These are phyloP conservation scores for Bovichtus diacanthus DNA, from an alignment of 2,797 vertebrate species.

Conservation along the genomic window DNA sequence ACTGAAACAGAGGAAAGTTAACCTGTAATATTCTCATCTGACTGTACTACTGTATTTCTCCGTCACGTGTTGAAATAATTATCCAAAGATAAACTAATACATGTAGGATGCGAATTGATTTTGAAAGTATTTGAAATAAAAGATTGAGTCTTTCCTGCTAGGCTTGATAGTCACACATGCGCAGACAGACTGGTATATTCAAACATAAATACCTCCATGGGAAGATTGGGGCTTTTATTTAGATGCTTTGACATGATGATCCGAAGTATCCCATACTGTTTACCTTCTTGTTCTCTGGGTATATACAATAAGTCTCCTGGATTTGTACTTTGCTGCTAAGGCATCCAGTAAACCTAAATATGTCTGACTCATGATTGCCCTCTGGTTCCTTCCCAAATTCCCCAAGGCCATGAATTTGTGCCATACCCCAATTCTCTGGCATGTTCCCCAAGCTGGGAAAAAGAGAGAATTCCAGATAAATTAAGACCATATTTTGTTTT, in stretches of 20 bases:
- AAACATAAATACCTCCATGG: background rate
- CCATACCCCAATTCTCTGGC: conserved; percentile 68
- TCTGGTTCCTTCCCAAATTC: conserved; percentile 68
- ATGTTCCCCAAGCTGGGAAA: conserved; percentile 63
- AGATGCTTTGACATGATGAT: background rate
- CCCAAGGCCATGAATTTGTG: conserved; percentile 55
- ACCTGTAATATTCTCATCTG: conserved; percentile 5
- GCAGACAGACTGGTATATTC: background rate
- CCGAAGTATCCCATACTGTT: background rate
- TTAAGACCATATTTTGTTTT: conserved; percentile 76
- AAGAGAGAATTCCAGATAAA: conserved; percentile 77
- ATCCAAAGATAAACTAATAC: conserved; percentile 7
- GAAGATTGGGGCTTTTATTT: background rate
- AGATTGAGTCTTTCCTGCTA: background rate
- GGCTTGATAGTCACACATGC: background rate
- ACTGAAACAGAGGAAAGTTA: conserved; percentile 12
- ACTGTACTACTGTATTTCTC: background rate
- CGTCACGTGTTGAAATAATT: conserved; percentile 13
- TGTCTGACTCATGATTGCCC: conserved; percentile 59
- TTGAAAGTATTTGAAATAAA: background rate
- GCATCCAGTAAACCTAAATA: conserved; percentile 45
- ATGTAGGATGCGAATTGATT: background rate
- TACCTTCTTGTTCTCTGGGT: conserved; percentile 18
- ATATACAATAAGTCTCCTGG: conserved; percentile 25
- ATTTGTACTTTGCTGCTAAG: conserved; percentile 35